These are phyloP conservation scores for Myopa testacea DNA, from an alignment of 2,888 invertebrate species.

Conservation along the genomic window DNA sequence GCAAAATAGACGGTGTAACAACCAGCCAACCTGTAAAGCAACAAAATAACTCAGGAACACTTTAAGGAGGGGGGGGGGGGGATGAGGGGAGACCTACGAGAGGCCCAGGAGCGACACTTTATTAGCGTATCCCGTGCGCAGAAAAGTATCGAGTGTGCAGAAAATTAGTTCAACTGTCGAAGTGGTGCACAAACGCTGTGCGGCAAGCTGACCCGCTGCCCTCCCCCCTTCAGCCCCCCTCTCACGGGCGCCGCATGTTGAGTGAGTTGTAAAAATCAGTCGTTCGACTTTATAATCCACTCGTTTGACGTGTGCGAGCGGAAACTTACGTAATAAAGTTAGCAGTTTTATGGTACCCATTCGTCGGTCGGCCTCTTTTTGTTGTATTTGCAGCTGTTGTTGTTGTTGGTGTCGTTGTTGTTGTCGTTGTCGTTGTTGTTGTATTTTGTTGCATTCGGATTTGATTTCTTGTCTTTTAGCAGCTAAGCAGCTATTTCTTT, in stretches of 20 bases:
- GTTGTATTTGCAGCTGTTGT: neutral
- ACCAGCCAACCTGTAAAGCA: too few relatives aligned
- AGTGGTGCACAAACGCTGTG: neutral
- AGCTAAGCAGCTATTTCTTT: neutral
- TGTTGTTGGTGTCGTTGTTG: neutral
- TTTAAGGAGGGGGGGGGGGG: neutral
- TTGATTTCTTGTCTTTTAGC: neutral
- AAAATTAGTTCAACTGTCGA: constrained; percentile 4
- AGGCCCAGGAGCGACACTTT: constrained; percentile 42
- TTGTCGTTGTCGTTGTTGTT: neutral
- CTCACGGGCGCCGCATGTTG: constrained; percentile 36
- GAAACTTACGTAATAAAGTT: constrained; percentile 41
- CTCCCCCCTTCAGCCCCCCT: neutral
- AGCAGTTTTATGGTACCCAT: constrained; percentile 28
- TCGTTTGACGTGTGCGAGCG: constrained; percentile 25
- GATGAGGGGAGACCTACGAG: neutral
- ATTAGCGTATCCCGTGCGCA: constrained; percentile 32
- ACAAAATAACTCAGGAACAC: neutral
- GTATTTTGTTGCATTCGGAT: neutral
- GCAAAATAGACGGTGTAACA: neutral
- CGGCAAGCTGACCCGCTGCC: neutral
- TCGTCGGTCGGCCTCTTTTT: constrained; percentile 13
- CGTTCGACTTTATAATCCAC: constrained; percentile 17
- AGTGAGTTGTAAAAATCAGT: constrained; percentile 37
- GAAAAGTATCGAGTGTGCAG: neutral